These are phyloP conservation scores for Drosophila nr. fundita DNA, from an alignment of 2,888 invertebrate species.

Conservation along the genomic window DNA sequence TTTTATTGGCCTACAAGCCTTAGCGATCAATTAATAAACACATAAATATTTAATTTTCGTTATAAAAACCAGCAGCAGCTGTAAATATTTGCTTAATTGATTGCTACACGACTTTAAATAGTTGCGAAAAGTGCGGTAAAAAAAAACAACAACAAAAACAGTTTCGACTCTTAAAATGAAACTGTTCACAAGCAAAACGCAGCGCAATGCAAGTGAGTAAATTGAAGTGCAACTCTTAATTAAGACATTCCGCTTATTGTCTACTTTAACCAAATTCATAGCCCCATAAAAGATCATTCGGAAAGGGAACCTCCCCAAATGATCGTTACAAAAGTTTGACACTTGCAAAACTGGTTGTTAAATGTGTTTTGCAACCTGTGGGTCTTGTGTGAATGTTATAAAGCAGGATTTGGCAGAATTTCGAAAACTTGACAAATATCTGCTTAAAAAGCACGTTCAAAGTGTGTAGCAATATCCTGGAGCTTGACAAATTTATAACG, in stretches of 20 bases:
- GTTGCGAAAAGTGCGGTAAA: slow-evolving; percentile 39
- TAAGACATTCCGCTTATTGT: slow-evolving; percentile 51
- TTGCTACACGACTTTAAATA: slow-evolving; percentile 37
- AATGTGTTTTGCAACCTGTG: slow-evolving; percentile 38
- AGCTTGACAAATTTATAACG: slow-evolving; percentile 1
- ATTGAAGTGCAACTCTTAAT: slow-evolving; percentile 52
- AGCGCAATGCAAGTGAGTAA: slow-evolving; percentile 79
- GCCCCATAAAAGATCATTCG: slow-evolving; percentile 55
- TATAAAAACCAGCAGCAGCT: slow-evolving; percentile 38
- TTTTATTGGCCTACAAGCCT: slow-evolving; percentile 14
- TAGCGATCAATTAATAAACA: background rate
- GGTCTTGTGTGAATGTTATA: slow-evolving; percentile 31
- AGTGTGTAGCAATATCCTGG: slow-evolving; percentile 23
- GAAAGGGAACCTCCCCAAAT: slow-evolving; percentile 61
- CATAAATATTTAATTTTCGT: slow-evolving; percentile 57
- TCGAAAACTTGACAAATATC: slow-evolving; percentile 29
- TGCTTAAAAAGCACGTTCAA: slow-evolving; percentile 38
- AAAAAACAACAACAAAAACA: background rate
- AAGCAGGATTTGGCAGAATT: slow-evolving; percentile 51
- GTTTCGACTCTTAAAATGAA: slow-evolving; percentile 61
- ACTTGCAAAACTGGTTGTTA: slow-evolving; percentile 58
- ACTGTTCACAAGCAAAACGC: slow-evolving; percentile 71
- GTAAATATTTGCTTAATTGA: slow-evolving; percentile 49
- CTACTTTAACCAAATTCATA: slow-evolving; percentile 48
- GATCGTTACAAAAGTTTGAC: slow-evolving; percentile 47